Conservation (phyloP, 2,113 vertebrate genomes). For the Austrofundulus limnaeus region DNA sequence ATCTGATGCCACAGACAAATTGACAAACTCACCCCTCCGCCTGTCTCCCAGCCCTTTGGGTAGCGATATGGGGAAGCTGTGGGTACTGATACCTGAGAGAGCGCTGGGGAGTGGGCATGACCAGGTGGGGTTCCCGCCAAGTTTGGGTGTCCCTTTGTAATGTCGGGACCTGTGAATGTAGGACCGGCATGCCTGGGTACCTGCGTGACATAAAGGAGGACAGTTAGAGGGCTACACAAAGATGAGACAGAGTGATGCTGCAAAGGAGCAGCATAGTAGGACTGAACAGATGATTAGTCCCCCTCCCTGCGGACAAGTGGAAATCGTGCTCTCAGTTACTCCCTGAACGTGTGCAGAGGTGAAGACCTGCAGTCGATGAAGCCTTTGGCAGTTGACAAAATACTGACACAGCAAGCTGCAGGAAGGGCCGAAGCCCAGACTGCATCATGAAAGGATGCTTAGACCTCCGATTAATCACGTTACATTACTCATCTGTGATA, state of each 20-base stretch:
- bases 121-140: slow-evolving; percentile 92
- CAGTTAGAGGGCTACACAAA: slow-evolving; percentile 23
- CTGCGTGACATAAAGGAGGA: slow-evolving; percentile 60
- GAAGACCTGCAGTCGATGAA: slow-evolving; percentile 30
- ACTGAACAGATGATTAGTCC: slow-evolving; percentile 51
- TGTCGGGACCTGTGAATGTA: slow-evolving; percentile 90
- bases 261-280: slow-evolving; percentile 14
- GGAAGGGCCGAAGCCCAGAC: slow-evolving; percentile 5
- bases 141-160: slow-evolving; percentile 94
- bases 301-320: slow-evolving; percentile 46
- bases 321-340: slow-evolving; percentile 55
- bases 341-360: slow-evolving; percentile 42
- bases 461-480: slow-evolving; percentile 43
- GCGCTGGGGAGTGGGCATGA: slow-evolving; percentile 91
- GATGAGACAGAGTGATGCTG: background rate
- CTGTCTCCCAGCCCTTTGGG: slow-evolving; percentile 80
- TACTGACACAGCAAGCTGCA: slow-evolving; percentile 10
- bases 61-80: slow-evolving; percentile 76
- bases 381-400: slow-evolving; percentile 32
- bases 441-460: slow-evolving; percentile 26
- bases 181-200: slow-evolving; percentile 91
- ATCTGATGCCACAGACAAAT: background rate
- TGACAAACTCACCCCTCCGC: slow-evolving; percentile 75
- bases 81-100: slow-evolving; percentile 91
- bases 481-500: slow-evolving; percentile 32